phyloP scores from a whole-genome alignment of 2,888 invertebrate genomes.

The Cabera pusaria region DNA sequence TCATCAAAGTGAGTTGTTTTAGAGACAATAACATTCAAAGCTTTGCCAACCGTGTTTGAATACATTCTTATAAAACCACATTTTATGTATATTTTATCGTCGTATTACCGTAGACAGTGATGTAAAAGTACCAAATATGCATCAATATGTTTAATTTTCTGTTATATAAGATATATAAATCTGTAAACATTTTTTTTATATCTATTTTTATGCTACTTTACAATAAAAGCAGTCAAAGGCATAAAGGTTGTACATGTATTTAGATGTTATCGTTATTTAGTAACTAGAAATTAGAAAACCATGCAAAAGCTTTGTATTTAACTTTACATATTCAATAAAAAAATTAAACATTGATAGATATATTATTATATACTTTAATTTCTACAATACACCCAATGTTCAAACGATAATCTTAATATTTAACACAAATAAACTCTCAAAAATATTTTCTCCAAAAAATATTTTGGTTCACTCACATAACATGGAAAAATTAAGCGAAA shows the following conservation, averaged over 20 bases:
- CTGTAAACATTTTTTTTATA: conserved; percentile 23
- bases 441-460: conserved; percentile 40
- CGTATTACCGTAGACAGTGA: conserved; percentile 5
- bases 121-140: conserved; percentile 32
- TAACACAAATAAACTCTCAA: conserved; percentile 59
- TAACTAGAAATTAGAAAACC: conserved; percentile 22
- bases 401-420: conserved; percentile 22
- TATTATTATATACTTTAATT: conserved; percentile 15
- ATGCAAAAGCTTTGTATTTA: conserved; percentile 53
- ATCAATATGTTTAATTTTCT: conserved; percentile 23
- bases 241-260: conserved; percentile 51
- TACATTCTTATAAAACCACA: conserved; percentile 4
- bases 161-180: conserved; percentile 14
- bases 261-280: conserved; percentile 36
- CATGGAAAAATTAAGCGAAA: conserved; percentile 5
- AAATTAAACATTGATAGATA: conserved; percentile 38
- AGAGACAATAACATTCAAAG: no score
- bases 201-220: conserved; percentile 32
- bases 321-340: conserved; percentile 41
- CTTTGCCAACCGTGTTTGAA: no score
- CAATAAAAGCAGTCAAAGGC: conserved; percentile 58
- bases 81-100: conserved; percentile 1
- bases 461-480: conserved; percentile 21
- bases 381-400: conserved; percentile 17
- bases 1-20: no score